These are phyloP conservation scores for Aleadryas rufinucha DNA, from an alignment of 2,113 vertebrate genomes.

Conservation along the genomic window DNA sequence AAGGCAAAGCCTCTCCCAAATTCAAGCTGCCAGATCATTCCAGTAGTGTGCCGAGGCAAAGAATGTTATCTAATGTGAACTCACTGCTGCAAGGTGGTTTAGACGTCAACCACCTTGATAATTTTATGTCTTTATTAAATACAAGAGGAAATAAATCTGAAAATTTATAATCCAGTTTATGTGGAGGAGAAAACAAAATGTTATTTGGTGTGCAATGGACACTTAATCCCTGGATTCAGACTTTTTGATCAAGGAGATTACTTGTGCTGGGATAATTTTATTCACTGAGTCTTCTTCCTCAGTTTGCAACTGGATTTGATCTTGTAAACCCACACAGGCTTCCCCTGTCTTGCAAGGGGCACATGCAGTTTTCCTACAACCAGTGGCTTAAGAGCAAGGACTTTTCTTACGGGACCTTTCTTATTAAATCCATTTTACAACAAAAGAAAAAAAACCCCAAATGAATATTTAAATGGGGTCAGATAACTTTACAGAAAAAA, in stretches of 20 bases:
- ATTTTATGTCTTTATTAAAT: not conserved
- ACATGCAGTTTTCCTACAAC: not conserved
- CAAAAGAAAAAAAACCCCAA: accelerated
- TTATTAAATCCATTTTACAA: not conserved
- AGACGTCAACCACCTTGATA: not conserved
- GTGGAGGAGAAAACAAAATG: not conserved
- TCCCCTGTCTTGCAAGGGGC: not conserved
- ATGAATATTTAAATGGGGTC: not conserved
- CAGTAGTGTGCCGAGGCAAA: not conserved
- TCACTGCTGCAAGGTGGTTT: not conserved
- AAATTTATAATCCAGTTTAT: not conserved
- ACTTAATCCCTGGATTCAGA: not conserved
- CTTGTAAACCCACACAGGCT: not conserved
- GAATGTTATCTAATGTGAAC: not conserved
- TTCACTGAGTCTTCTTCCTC: not conserved
- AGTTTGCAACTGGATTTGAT: not conserved
- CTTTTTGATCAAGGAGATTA: not conserved
- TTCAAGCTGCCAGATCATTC: not conserved
- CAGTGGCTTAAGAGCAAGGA: not conserved
- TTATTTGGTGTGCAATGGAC: not conserved
- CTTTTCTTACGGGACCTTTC: not conserved
- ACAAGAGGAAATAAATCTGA: not conserved
- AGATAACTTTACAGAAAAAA: not conserved
- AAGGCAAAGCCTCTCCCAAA: not conserved
- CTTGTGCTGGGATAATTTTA: not conserved